These are phyloP conservation scores for Tyrannus savana DNA, from an alignment of 2,113 vertebrate genomes.

Conservation along the genomic window DNA sequence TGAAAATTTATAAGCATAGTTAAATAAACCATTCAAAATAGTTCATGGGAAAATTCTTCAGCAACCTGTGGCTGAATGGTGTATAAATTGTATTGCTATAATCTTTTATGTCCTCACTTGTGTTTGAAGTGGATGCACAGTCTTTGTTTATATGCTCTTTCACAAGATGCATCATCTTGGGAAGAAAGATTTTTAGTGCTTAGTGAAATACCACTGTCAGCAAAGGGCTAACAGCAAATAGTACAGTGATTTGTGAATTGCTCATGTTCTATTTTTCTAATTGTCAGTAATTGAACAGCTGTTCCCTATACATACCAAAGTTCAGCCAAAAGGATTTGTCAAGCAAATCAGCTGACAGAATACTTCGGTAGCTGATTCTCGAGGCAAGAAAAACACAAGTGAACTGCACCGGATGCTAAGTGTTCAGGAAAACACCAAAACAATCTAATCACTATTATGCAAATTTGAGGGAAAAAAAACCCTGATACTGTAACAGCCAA, in stretches of 20 bases:
- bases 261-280: background rate
- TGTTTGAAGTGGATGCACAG: background rate
- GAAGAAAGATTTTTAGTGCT: background rate
- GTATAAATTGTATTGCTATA: background rate
- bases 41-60: background rate
- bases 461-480: background rate
- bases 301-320: background rate
- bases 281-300: conserved; percentile 4
- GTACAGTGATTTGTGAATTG: background rate
- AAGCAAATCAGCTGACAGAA: background rate
- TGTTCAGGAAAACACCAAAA: background rate
- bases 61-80: background rate
- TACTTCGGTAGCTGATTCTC: background rate
- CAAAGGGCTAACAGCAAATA: background rate
- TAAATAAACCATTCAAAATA: background rate
- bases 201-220: background rate
- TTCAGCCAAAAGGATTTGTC: conserved; percentile 18
- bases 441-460: background rate
- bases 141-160: background rate
- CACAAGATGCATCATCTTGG: background rate
- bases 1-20: background rate
- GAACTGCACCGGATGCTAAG: background rate
- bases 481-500: background rate
- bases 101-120: background rate
- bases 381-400: background rate